Conservation (phyloP, 2,888 invertebrate genomes). For the Conomelus anceps region DNA sequence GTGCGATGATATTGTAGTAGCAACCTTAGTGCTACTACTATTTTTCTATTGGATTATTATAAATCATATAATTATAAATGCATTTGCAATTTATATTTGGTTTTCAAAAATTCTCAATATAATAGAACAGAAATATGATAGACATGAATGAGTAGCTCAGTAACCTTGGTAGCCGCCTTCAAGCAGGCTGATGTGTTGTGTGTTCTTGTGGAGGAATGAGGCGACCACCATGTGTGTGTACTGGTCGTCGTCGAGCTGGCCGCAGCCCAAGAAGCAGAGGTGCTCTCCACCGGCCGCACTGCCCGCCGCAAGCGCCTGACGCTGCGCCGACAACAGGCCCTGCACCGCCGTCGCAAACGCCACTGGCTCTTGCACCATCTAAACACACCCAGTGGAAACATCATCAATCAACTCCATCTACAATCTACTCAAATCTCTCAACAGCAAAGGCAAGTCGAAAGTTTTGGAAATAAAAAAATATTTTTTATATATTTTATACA, state of each 20-base stretch:
- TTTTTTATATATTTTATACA: too few relatives aligned
- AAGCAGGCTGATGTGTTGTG: constrained; percentile 85
- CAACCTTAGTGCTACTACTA: too few relatives aligned
- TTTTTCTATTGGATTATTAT: too few relatives aligned
- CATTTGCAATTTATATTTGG: too few relatives aligned
- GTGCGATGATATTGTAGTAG: too few relatives aligned
- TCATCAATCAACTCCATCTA: background rate
- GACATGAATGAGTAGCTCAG: too few relatives aligned
- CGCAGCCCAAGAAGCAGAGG: constrained; percentile 89
- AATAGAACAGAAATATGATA: background rate
- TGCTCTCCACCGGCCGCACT: constrained; percentile 83
- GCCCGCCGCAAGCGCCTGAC: constrained; percentile 76
- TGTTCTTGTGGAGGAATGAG: constrained; percentile 89
- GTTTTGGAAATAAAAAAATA: too few relatives aligned
- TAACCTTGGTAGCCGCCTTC: constrained; percentile 79
- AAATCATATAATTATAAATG: too few relatives aligned
- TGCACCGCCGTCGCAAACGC: constrained; percentile 93
- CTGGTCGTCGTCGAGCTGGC: constrained; percentile 90
- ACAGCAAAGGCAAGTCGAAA: too few relatives aligned
- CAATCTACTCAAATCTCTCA: background rate
- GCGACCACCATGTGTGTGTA: constrained; percentile 98
- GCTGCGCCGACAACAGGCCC: constrained; percentile 82
- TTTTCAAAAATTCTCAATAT: too few relatives aligned
- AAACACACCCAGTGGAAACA: constrained; percentile 28
- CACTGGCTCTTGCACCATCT: constrained; percentile 93